phyloP scores from a whole-genome alignment of 2,888 invertebrate genomes.

The Erebia palarica region DNA sequence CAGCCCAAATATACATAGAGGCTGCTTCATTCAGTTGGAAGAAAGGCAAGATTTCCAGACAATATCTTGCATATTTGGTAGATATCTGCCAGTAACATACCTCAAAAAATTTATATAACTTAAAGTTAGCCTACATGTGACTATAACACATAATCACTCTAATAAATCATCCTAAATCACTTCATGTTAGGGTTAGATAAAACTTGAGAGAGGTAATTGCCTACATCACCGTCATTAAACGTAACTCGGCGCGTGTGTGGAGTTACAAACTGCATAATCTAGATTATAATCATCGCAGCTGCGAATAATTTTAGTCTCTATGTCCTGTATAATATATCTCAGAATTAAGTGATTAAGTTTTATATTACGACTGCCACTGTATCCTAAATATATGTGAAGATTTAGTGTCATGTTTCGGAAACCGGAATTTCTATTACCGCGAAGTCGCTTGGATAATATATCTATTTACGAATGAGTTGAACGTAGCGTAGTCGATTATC shows the following conservation, averaged over 20 bases:
- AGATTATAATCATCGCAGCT: conserved; percentile 2
- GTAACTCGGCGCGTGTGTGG: conserved; percentile 30
- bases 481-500: not conserved
- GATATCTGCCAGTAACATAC: not conserved
- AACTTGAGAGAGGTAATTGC: conserved; percentile 29
- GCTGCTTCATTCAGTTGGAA: no score
- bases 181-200: conserved; percentile 30
- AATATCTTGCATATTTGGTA: not conserved
- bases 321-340: not conserved
- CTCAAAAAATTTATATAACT: not conserved
- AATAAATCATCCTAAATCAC: conserved; percentile 19
- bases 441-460: conserved; percentile 9
- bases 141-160: not conserved
- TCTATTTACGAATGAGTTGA: conserved; percentile 4
- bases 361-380: conserved; percentile 15
- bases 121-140: not conserved
- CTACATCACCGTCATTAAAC: conserved; percentile 31
- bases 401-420: conserved; percentile 25
- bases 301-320: conserved; percentile 18
- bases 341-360: conserved; percentile 11
- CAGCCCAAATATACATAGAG: no score
- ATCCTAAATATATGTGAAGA: conserved; percentile 23
- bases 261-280: conserved; percentile 29
- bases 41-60: not conserved
- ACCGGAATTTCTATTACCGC: conserved; percentile 19